Evolutionary conservation across 2,797 vertebrate species (phyloP).

Genomic region (Mastacembelus armatus): DNA sequence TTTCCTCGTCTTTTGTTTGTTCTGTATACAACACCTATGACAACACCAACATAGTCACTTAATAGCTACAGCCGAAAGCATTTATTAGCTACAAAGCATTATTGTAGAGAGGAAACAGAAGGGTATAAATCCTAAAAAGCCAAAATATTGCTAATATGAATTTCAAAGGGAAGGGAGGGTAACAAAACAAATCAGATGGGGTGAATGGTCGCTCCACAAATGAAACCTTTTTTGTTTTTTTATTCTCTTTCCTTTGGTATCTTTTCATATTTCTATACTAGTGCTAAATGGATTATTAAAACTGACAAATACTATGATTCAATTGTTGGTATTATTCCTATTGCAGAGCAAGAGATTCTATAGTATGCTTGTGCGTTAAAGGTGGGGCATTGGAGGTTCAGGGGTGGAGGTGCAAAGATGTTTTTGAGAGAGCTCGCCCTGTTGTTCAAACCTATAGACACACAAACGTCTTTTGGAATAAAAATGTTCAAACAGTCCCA

Average conservation of each 20-base stretch:
- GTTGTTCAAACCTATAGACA: slow-evolving; percentile 76
- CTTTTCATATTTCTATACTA: slow-evolving; percentile 84
- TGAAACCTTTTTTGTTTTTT: slow-evolving; percentile 66
- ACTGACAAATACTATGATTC: slow-evolving; percentile 79
- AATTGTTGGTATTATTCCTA: slow-evolving; percentile 80
- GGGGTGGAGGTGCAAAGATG: slow-evolving; percentile 47
- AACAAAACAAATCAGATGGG: slow-evolving; percentile 63
- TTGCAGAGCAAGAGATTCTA: slow-evolving; percentile 65
- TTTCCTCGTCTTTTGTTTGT: slow-evolving; percentile 29
- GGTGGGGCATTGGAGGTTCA: slow-evolving; percentile 24
- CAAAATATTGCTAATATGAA: slow-evolving; percentile 26
- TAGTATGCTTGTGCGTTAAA: slow-evolving; percentile 53
- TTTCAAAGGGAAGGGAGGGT: slow-evolving; percentile 56
- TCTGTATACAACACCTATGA: slow-evolving; percentile 37
- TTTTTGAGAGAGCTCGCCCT: slow-evolving; percentile 62
- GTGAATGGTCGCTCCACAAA: slow-evolving; percentile 52
- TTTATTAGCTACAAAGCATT: slow-evolving; percentile 37
- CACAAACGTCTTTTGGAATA: slow-evolving; percentile 76
- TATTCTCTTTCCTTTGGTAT: slow-evolving; percentile 74
- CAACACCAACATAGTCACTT: slow-evolving; percentile 17
- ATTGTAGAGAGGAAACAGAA: neutral
- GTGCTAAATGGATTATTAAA: slow-evolving; percentile 82
- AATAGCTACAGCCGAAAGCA: slow-evolving; percentile 38
- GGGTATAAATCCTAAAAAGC: slow-evolving; percentile 8
- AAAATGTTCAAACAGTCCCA: slow-evolving; percentile 66